These are phyloP conservation scores for Philaethria dido DNA, from an alignment of 2,888 invertebrate species.

Conservation along the genomic window DNA sequence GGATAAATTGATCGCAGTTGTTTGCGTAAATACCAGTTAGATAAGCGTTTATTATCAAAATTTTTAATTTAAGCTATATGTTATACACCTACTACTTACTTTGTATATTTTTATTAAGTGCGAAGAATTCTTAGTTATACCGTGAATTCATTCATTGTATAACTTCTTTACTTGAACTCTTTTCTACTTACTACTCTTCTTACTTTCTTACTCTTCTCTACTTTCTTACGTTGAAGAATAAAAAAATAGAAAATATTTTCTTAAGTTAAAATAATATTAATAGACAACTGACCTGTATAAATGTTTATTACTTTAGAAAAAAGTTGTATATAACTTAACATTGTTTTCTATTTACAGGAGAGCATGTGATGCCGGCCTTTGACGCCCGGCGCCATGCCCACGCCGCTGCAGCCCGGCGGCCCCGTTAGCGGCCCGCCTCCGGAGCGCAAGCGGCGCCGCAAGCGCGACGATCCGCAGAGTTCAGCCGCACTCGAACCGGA, in stretches of 20 bases:
- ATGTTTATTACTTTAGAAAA: not conserved
- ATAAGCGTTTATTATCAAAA: constrained; percentile 74
- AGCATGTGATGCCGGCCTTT: constrained; percentile 85
- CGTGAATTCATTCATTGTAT: not conserved
- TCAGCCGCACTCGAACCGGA: constrained; percentile 82
- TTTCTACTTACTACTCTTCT: too few species aligned
- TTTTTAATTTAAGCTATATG: constrained; percentile 69
- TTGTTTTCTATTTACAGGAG: constrained; percentile 73
- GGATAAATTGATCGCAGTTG: constrained; percentile 80
- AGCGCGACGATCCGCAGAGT: constrained; percentile 85
- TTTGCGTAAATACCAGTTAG: constrained; percentile 78
- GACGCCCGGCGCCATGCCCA: constrained; percentile 85
- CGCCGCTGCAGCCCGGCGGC: constrained; percentile 85
- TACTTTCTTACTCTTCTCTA: too few species aligned
- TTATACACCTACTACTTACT: constrained; percentile 42
- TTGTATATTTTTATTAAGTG: constrained; percentile 48
- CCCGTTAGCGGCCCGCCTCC: constrained; percentile 84
- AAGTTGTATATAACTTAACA: constrained; percentile 23
- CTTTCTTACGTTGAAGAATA: too few species aligned
- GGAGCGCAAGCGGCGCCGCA: constrained; percentile 85
- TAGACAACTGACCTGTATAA: not conserved
- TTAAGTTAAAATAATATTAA: too few species aligned
- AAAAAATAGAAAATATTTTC: too few species aligned
- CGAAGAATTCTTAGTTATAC: not conserved
- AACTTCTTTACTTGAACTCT: too few species aligned